Evolutionary conservation across 2,113 vertebrate genomes (phyloP).

Genomic region (Seriola quinqueradiata): DNA sequence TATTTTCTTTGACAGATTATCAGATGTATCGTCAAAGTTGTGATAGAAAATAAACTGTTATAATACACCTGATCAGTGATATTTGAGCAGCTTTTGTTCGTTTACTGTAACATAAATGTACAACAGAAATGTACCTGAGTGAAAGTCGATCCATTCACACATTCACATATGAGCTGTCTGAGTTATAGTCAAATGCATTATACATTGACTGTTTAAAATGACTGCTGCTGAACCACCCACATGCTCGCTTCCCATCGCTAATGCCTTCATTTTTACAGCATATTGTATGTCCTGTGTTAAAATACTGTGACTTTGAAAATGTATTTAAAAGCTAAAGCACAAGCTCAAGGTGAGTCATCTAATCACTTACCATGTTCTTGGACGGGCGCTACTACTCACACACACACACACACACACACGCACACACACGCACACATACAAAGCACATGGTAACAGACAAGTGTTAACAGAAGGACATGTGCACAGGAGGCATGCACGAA

Average conservation of each 20-base stretch:
- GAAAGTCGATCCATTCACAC: constrained; percentile 10
- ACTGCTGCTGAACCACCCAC: constrained; percentile 39
- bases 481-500: not conserved
- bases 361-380: constrained; percentile 72
- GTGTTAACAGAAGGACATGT: constrained; percentile 13
- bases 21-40: not conserved
- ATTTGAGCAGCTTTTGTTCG: not conserved
- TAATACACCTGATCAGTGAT: not conserved
- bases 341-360: constrained; percentile 74
- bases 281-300: constrained; percentile 59
- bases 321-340: constrained; percentile 67
- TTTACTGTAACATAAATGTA: not conserved
- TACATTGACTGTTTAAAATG: constrained; percentile 46
- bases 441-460: constrained; percentile 28
- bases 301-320: constrained; percentile 77
- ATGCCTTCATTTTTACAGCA: constrained; percentile 59
- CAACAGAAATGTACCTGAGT: not conserved
- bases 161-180: not conserved
- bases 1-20: not conserved
- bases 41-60: not conserved
- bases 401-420: not conserved
- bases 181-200: constrained; percentile 50
- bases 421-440: constrained; percentile 14
- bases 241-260: constrained; percentile 40
- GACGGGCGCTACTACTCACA: constrained; percentile 23